Evolutionary conservation across 2,797 vertebrate species (phyloP).

Genomic region (Chaenodraco wilsoni): DNA sequence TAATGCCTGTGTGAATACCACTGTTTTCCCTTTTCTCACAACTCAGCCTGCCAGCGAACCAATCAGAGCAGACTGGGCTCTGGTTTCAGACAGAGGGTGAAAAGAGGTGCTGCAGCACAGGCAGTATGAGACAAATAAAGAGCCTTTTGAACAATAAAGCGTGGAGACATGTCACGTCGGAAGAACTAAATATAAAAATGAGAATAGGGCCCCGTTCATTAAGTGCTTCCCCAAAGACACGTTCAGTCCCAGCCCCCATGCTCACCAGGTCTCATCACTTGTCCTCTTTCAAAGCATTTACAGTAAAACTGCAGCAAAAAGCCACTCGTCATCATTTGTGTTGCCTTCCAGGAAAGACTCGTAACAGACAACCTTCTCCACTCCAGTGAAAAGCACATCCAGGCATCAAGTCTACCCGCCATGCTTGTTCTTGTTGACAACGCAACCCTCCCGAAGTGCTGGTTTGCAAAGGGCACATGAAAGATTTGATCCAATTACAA

Average conservation of each 20-base stretch:
- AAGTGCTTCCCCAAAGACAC: too few relatives aligned
- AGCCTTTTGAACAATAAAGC: too few relatives aligned
- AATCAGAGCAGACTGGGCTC: too few relatives aligned
- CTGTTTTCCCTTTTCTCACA: too few relatives aligned
- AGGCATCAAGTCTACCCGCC: constrained; percentile 51
- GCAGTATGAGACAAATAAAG: too few relatives aligned
- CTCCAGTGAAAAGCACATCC: constrained; percentile 68
- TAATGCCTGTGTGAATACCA: background rate
- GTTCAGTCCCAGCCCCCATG: background rate
- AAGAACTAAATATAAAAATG: too few relatives aligned
- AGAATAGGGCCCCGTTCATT: too few relatives aligned
- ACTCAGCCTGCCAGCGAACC: too few relatives aligned
- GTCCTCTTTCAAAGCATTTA: constrained; percentile 29
- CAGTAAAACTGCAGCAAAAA: constrained; percentile 45
- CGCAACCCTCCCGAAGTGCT: constrained; percentile 24
- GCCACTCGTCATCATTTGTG: constrained; percentile 56
- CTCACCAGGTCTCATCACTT: constrained; percentile 8
- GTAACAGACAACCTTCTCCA: constrained; percentile 78
- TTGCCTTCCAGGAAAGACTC: constrained; percentile 63
- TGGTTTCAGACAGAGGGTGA: too few relatives aligned
- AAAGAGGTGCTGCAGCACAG: too few relatives aligned
- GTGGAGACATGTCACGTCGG: too few relatives aligned
- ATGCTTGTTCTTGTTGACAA: constrained; percentile 62
- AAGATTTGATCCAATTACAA: constrained; percentile 53
- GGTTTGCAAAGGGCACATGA: constrained; percentile 27